Base-by-base conservation (phyloP, 2,797 vertebrate genomes). In the Rhinogobio ventralis region DNA sequence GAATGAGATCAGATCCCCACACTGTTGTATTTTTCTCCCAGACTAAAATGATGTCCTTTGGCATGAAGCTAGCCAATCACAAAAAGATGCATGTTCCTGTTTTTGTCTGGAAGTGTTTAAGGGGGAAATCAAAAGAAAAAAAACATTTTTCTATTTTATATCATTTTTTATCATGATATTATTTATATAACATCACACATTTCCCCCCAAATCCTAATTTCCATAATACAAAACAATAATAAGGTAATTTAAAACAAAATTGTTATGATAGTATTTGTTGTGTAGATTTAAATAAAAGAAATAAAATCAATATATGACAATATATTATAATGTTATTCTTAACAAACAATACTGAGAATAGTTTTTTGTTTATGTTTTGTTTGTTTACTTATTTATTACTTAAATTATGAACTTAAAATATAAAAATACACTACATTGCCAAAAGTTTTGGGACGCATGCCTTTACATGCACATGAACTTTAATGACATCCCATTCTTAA, bases 1-100 rank as follows among this genome's bases (percentile, higher is more conserved):
- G 42, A 85, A 79, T 30, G 57, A 82, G 83, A 85, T 60, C 10
- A 55, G 71, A 60, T 84, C 57, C 49, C 46, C 20, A 81, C 71
- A 30, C 45, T 19, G 45, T n/a, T 68, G 60, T 80, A 55, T 81
- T 79, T 62, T 83, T 78, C n/a, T 53, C 66, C 10, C 0, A 25
- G 42, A 85, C 69, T 60, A 14, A 7, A 66, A 76, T 73, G 23
- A 86, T 74, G 36, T 75, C 28, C 49, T 81, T 69, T 42, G 46
- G 28, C 10, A 0, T 73, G 55, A 83, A 78, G 69, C 82, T 23
- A 76, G 51, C 71, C n/a, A 30, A 79, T 73, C 51, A 15, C 64
- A 72, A 66, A 79, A 20, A 60, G 8, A 28, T 49, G 51, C 39
- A 51, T 19, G 19, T 45, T 25, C 30, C 33, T 67, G 36, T 51